Evolutionary conservation across 2,888 invertebrate species (phyloP).

Genomic region (Pyralis farinalis): DNA sequence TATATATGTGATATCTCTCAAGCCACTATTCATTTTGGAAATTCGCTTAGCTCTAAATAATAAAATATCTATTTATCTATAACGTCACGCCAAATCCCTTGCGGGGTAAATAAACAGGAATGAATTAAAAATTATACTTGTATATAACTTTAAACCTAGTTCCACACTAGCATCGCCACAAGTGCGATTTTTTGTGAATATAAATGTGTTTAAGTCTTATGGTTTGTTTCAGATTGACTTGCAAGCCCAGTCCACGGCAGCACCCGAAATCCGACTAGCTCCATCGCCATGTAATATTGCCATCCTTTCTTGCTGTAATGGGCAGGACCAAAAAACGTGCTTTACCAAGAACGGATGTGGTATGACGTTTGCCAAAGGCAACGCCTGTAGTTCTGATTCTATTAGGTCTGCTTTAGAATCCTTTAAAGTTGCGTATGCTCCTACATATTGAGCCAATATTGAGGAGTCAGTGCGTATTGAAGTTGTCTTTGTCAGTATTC

Average conservation of each 20-base stretch:
- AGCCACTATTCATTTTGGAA: too few species aligned
- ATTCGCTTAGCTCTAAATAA: too few species aligned
- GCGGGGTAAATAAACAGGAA: too few species aligned
- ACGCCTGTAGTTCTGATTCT: constrained; percentile 34
- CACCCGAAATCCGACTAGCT: constrained; percentile 2
- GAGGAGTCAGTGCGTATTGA: constrained; percentile 7
- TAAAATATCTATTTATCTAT: too few species aligned
- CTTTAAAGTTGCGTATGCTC: constrained; percentile 44
- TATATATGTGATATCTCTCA: too few species aligned
- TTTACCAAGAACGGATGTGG: constrained; percentile 44
- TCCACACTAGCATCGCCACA: too few species aligned
- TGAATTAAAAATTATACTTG: too few species aligned
- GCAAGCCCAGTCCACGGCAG: constrained; percentile 25
- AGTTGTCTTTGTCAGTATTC: constrained; percentile 39
- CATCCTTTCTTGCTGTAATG: constrained; percentile 51
- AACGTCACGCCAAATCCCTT: too few species aligned
- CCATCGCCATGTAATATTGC: constrained; percentile 50
- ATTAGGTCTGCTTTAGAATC: constrained; percentile 39
- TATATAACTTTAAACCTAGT: too few species aligned
- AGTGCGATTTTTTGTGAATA: too few species aligned
- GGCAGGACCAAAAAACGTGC: constrained; percentile 33
- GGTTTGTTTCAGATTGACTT: constrained; percentile 26
- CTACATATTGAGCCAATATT: constrained; percentile 26
- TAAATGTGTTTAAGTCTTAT: too few species aligned
- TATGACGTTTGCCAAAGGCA: constrained; percentile 27